Conservation (phyloP, 2,113 vertebrate species). For the Aythya baeri region DNA sequence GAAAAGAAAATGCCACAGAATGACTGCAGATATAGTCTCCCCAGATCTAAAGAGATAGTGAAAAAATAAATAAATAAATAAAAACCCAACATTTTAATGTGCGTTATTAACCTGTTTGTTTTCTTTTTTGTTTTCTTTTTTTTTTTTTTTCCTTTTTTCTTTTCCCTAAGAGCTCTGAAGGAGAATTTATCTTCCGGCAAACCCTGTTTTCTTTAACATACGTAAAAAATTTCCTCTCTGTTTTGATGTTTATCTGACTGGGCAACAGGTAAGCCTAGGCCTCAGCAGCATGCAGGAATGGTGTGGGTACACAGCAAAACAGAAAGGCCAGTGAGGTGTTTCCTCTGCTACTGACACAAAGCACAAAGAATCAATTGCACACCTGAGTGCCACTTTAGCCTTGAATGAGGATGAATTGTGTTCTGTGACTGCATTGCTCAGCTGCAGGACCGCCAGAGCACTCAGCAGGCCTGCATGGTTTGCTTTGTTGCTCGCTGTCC, state of each 20-base stretch:
- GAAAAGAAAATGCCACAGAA: background rate
- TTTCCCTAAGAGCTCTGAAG: background rate
- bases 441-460: background rate
- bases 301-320: background rate
- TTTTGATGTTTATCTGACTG: background rate
- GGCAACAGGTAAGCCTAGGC: background rate
- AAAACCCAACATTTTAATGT: background rate
- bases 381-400: background rate
- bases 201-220: background rate
- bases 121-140: background rate
- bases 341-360: background rate
- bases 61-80: background rate
- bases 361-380: background rate
- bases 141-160: too few relatives aligned
- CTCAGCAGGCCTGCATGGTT: background rate
- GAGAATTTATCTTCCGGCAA: background rate
- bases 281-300: background rate
- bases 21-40: background rate
- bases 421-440: background rate
- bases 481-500: background rate
- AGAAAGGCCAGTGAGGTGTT: background rate
- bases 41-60: constrained; percentile 1
- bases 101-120: background rate
- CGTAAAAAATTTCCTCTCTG: background rate
- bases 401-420: rapidly evolving